Base-by-base conservation (phyloP, 1,140 invertebrate species). In the Drosophila aff. region DNA sequence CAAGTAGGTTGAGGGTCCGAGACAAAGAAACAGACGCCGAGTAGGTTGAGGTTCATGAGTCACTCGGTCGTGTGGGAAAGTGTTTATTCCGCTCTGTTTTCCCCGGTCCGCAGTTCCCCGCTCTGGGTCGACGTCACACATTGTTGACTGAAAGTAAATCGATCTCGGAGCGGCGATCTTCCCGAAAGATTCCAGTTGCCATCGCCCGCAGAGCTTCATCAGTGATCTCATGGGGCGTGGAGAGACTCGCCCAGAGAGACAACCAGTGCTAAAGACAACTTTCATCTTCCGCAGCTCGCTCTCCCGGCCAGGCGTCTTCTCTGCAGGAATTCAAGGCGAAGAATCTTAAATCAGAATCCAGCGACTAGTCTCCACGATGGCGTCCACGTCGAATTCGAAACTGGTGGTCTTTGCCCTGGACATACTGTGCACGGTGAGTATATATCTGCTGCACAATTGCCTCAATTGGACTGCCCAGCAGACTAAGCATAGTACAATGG, bases 361-460 rank as follows among this genome's bases (percentile, higher is more conserved):
- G 49, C 47, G 47, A 47, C 18, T 3, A 73, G 10, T 26, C 18
- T 11, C 33, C 33, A 28, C 23, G 11, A 89, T 92, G 91, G 59
- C 91, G 6, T 82, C 86, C 33, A 92, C 91, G 28, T 83, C 86
- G 44, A 57, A 64, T n/a, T 53, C 85, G 9, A 92, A 92, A 57
- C 66, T 80, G n/a, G 63, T 91, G 26, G 76, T 81, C 11, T 89
- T 81, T 61, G 57, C 67, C 23, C 64, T 92, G 52, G 75, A 92
- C 49, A 50, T 92, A 57, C 11, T 92, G 1, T 89, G 91, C 55
- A 58, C 80, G 64, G 91, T 92, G 66, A 92, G 91, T 82, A 38
- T 82, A 38, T 13, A 26, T 16, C 57, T 49, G 15, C 7, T 13
- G 26, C 47, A 64, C 18, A 36, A 67, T 72, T 76, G 53, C 50